Base-by-base conservation (phyloP, 2,888 invertebrate species). In the Tachina lurida region DNA sequence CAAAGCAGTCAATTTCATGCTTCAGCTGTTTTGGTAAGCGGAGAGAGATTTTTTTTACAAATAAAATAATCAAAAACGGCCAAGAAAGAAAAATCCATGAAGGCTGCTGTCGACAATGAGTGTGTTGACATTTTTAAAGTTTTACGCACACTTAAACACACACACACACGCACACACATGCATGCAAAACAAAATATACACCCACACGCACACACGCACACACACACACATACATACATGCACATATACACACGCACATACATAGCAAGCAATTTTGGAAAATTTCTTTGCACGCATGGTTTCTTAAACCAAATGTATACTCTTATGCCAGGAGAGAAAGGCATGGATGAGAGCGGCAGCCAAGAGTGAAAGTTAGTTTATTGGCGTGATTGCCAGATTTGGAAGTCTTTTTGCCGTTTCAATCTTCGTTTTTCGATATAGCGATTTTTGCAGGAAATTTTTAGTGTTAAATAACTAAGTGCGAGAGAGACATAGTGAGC, bases 231-330 rank as follows among this genome's bases (percentile, higher is more conserved):
- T 17, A 60, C 10, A 47, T 1, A 43, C 13, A 49, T 41, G 52
- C 4, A 31, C 31, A 3, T 31, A 3, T 31, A 47, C 19, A 47
- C 12, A n/a, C 52, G 43, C 13, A 63, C 4, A 19, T 7, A 47
- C 31, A 60, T 9, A 47, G 39, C 31, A 60, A 68, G 22, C 31
- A 49, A 62, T 67, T 77, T 67, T 68, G 19, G 13, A 10, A 67
- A 77, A 68, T 74, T 74, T 54, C 74, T 84, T 75, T 70, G 41
- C 60, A 78, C 56, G 70, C 82, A 68, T 68, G 45, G 70, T 54
- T 62, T 31, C 62, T 62, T 49, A 19, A 15, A 43, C 15, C 19
- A 45, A 52, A 22, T 71, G n/a, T 10, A 7, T 9, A 56, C 15
- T 56, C 9, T 12, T 1, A 45, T 5, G 22, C 10, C 70, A 47